phyloP scores from a whole-genome alignment of 1,140 invertebrate species.

The Drosophila funebris region DNA sequence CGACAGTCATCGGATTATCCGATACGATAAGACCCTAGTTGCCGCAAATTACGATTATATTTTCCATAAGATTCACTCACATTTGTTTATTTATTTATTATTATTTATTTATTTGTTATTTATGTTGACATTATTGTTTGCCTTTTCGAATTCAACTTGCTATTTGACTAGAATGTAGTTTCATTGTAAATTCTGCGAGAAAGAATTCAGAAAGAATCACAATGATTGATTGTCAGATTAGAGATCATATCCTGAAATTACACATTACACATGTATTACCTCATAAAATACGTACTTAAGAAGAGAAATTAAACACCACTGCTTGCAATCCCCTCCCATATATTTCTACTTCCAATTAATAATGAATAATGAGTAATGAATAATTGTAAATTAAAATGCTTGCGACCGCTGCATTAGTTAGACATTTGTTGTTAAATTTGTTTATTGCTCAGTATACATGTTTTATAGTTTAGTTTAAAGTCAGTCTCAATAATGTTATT shows the following conservation, averaged over 20 bases:
- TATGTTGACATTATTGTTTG: conserved; percentile 27
- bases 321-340: conserved; percentile 2
- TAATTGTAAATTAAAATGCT: conserved; percentile 18
- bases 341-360: conserved; percentile 32
- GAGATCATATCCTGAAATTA: conserved; percentile 22
- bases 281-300: conserved; percentile 65
- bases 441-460: conserved; percentile 30
- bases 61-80: conserved; percentile 16
- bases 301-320: conserved; percentile 35
- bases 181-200: too few relatives aligned
- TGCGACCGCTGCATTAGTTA: conserved; percentile 31
- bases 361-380: too few relatives aligned
- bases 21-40: conserved; percentile 21
- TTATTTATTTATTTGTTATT: too few relatives aligned
- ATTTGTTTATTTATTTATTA: conserved; percentile 24
- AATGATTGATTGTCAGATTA: not conserved
- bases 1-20: conserved; percentile 11
- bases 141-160: not conserved
- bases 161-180: not conserved
- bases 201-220: not conserved
- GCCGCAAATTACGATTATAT: conserved; percentile 6
- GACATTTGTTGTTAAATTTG: conserved; percentile 38
- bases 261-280: conserved; percentile 47
- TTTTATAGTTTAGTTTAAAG: conserved; percentile 22
- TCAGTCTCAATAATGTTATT: conserved; percentile 27